Percentiles rank a stretch among this genome's conserved stretches.
Conservation (phyloP, 1,140 invertebrate species). For the Drosophila tani region DNA sequence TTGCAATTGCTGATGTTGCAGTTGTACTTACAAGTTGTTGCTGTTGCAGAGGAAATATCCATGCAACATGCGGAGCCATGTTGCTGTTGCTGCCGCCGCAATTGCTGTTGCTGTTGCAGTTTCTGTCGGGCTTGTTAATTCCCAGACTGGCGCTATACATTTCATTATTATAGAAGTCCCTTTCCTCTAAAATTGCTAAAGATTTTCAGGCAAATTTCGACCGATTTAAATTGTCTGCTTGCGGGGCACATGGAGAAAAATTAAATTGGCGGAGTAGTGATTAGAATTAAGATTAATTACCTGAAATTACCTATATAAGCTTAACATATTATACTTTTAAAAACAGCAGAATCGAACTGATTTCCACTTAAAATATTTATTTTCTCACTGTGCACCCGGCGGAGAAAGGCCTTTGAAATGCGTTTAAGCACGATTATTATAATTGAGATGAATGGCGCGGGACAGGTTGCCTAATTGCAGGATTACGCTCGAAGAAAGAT, state of each 20-base stretch:
- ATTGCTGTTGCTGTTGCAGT: conserved; percentile 14
- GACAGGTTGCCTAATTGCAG: conserved; percentile 41
- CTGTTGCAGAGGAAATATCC: conserved; percentile 49
- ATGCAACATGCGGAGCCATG: conserved; percentile 33
- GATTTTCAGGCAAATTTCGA: conserved; percentile 8
- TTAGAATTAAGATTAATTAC: not conserved
- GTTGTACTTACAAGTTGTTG: conserved; percentile 19
- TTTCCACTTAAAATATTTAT: not conserved
- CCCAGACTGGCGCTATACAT: conserved; percentile 25
- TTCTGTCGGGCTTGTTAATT: conserved; percentile 33
- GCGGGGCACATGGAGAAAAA: not conserved
- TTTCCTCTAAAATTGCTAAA: conserved; percentile 5
- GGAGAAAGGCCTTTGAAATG: conserved; percentile 8
- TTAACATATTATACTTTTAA: not conserved
- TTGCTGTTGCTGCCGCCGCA: conserved; percentile 12
- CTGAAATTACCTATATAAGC: not conserved
- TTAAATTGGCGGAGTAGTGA: not conserved
- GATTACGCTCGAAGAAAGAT: conserved; percentile 27
- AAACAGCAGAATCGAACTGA: not conserved
- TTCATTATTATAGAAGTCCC: conserved; percentile 17
- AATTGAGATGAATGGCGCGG: conserved; percentile 25
- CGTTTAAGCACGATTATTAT: conserved; percentile 2
- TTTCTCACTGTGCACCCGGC: not conserved
- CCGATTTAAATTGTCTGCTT: conserved; percentile 7
- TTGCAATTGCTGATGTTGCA: conserved; percentile 34